A percentile compares a stretch with the other conserved stretches of the same genome.
These are phyloP conservation scores for Micrasema minimum DNA, from an alignment of 1,140 invertebrate genomes.

Conservation along the genomic window DNA sequence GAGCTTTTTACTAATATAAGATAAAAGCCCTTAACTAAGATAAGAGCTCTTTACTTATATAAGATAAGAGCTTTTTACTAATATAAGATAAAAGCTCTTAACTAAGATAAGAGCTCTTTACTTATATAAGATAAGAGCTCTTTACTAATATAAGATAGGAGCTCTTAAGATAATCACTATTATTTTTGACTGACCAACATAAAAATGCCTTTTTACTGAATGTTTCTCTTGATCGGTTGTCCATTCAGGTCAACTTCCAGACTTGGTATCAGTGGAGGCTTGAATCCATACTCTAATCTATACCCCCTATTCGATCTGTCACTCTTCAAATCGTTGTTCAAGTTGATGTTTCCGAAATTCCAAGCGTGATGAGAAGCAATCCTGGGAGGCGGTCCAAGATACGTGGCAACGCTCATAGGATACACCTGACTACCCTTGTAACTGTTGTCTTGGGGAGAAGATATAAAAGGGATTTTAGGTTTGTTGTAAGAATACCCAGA, in stretches of 20 bases:
- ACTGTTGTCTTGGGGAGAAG: neutral
- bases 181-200: neutral
- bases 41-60: no score
- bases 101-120: no score
- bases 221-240: constrained; percentile 65
- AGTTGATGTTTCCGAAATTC: constrained; percentile 25
- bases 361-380: constrained; percentile 46
- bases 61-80: no score
- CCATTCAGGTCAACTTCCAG: constrained; percentile 81
- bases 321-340: constrained; percentile 55
- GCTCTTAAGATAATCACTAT: no score
- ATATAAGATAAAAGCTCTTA: no score
- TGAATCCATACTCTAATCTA: constrained; percentile 83
- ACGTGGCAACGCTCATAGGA: constrained; percentile 53
- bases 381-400: constrained; percentile 63
- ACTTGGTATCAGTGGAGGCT: constrained; percentile 81
- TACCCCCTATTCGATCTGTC: constrained; percentile 70
- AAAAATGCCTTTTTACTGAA: neutral
- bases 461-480: constrained; percentile 1
- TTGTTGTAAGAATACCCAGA: constrained; percentile 19
- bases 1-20: no score
- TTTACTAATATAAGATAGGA: no score
- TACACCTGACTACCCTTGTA: neutral
- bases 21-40: no score
- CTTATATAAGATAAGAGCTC: no score